Evolutionary conservation across 2,888 invertebrate genomes (phyloP).

Genomic region (Cyclophora albipunctata): DNA sequence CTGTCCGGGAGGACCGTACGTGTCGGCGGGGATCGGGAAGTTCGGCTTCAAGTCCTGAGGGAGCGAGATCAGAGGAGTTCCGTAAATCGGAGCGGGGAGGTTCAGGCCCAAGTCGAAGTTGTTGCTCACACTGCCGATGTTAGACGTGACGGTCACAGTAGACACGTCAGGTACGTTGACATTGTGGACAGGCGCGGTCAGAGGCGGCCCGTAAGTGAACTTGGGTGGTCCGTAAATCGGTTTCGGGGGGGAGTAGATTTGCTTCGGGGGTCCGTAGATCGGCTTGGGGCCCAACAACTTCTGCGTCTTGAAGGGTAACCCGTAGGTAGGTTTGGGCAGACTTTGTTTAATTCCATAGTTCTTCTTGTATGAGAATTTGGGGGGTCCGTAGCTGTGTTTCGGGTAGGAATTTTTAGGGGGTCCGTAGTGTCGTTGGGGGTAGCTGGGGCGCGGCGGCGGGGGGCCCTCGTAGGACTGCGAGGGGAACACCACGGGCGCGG

Average conservation of each 20-base stretch:
- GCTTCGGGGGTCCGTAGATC: slow-evolving; percentile 39
- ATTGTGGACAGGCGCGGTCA: slow-evolving; percentile 21
- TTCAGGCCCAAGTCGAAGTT: slow-evolving; percentile 44
- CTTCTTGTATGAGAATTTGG: slow-evolving; percentile 45
- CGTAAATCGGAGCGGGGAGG: slow-evolving; percentile 61
- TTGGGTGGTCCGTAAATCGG: slow-evolving; percentile 49
- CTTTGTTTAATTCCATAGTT: slow-evolving; percentile 43
- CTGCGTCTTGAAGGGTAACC: slow-evolving; percentile 44
- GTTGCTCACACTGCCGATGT: slow-evolving; percentile 12
- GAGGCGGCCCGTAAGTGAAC: slow-evolving; percentile 38
- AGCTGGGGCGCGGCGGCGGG: slow-evolving; percentile 69
- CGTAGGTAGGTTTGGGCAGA: slow-evolving; percentile 47
- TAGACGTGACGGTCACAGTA: slow-evolving; percentile 20
- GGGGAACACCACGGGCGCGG: slow-evolving; percentile 61
- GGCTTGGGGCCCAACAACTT: slow-evolving; percentile 42
- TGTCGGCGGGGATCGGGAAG: slow-evolving; percentile 58
- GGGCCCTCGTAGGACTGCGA: slow-evolving; percentile 65
- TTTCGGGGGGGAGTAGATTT: slow-evolving; percentile 59
- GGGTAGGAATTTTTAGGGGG: slow-evolving; percentile 43
- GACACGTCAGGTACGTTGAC: slow-evolving; percentile 28
- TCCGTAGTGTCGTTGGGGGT: slow-evolving; percentile 54
- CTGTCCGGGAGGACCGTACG: slow-evolving; percentile 68
- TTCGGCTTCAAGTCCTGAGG: slow-evolving; percentile 57
- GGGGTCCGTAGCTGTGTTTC: slow-evolving; percentile 43
- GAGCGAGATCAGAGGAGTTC: slow-evolving; percentile 47